Evolutionary conservation across 1,140 invertebrate species (phyloP).

Genomic region (Hetaerina americana): DNA sequence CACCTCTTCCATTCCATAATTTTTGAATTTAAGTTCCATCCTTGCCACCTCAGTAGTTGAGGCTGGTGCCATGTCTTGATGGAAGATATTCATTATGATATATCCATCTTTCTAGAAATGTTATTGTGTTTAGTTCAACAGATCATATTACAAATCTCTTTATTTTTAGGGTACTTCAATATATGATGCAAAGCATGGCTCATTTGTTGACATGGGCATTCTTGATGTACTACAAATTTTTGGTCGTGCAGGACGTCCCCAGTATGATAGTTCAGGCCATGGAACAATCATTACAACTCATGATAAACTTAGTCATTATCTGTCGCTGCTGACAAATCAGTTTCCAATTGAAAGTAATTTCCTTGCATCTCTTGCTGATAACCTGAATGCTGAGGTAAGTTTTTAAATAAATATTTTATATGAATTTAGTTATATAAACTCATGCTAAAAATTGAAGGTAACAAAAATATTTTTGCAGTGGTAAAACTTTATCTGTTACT

Average conservation of each 20-base stretch:
- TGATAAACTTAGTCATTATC: slow-evolving; percentile 85
- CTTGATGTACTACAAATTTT: slow-evolving; percentile 99
- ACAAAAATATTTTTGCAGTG: too few relatives aligned
- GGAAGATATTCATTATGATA: too few relatives aligned
- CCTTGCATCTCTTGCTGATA: slow-evolving; percentile 79
- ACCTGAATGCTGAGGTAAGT: slow-evolving; percentile 92
- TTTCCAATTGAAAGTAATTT: slow-evolving; percentile 98
- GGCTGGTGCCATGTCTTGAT: too few relatives aligned
- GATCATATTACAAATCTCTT: too few relatives aligned
- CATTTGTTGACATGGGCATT: slow-evolving; percentile 90
- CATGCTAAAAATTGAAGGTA: background rate
- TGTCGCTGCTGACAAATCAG: slow-evolving; percentile 89
- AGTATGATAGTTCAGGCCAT: slow-evolving; percentile 82
- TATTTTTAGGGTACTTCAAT: slow-evolving; percentile 89
- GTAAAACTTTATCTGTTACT: too few relatives aligned
- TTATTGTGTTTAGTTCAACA: too few relatives aligned
- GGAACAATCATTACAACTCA: slow-evolving; percentile 93
- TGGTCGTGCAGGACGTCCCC: slow-evolving; percentile 81
- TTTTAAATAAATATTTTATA: slow-evolving; percentile 3
- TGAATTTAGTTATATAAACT: background rate
- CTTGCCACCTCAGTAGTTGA: too few relatives aligned
- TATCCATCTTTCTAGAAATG: too few relatives aligned
- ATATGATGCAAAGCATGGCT: slow-evolving; percentile 90
- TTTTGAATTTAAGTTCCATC: too few relatives aligned
- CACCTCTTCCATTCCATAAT: too few relatives aligned